phyloP scores from a whole-genome alignment of 1,140 invertebrate genomes.

The Ylistrum balloti region DNA sequence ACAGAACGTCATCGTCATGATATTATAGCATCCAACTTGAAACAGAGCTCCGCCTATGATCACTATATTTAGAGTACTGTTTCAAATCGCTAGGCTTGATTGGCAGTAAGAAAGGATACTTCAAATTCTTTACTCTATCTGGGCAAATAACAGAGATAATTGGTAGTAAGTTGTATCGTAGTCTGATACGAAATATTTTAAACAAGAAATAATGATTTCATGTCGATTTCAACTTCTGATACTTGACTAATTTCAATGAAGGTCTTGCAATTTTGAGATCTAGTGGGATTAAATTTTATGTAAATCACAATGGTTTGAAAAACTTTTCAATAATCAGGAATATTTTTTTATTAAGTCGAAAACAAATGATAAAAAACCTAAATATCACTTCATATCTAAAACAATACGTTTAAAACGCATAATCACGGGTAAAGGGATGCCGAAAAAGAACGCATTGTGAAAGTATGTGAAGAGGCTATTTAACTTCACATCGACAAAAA shows the following conservation, averaged over 20 bases:
- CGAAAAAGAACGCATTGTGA: background rate
- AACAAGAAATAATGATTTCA: too few species aligned
- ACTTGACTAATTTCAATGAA: too few species aligned
- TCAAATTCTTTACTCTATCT: background rate
- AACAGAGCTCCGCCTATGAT: constrained; percentile 25
- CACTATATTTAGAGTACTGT: background rate
- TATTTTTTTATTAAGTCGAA: too few species aligned
- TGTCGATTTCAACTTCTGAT: too few species aligned
- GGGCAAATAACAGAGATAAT: background rate
- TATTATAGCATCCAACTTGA: background rate
- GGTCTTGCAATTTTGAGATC: too few species aligned
- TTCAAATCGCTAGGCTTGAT: background rate
- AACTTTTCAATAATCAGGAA: too few species aligned
- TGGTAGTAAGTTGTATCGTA: background rate
- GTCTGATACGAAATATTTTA: background rate
- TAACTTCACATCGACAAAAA: background rate
- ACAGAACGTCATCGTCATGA: background rate
- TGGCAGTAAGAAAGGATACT: background rate
- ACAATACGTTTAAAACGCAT: too few species aligned
- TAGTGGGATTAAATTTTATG: too few species aligned
- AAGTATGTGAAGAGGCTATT: background rate
- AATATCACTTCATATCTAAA: too few species aligned
- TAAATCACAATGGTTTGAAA: too few species aligned
- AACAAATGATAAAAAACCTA: too few species aligned
- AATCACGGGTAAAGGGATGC: too few species aligned